Base-by-base conservation (phyloP, 1,140 invertebrate genomes). In the Rhyzopertha dominica region DNA sequence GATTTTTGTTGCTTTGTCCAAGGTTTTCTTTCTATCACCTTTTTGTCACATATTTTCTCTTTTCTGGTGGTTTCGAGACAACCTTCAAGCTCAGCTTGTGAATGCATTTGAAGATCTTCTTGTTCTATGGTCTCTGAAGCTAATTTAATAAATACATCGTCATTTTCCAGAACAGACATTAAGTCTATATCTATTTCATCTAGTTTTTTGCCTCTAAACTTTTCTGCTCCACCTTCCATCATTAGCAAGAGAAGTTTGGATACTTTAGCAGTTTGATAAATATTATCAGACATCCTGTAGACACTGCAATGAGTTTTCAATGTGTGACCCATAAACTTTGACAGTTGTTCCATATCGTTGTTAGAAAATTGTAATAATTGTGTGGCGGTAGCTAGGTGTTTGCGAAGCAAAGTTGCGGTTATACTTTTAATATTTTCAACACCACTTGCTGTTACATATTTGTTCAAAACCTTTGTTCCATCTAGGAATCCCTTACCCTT, bases 181-280 rank as follows among this genome's bases (percentile, higher is more conserved):
- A 46, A 42, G 24, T 46, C 43, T 10, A 49, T 44, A 45, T 49
- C 47, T 44, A 49, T 49, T 36, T 49, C 40, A 19, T 49, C 47
- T 13, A 49, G 18, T 37, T 9, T 26, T 49, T 49, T 45, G 13
- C 24, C 40, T 28, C 44, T 49, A 24, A 22, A 49, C 36, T 49
- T 31, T 22, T 49, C 43, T 23, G 34, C 42, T 23, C 40, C 32
- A 4, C 42, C 47, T 20, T 49, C 42, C 23, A 28, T 49, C 42
- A 45, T 45, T 20, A 49, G 18, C 8, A 49, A 28, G 28, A 49
- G 37, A 22, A 47, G 38, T 22, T 47, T 47, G 3, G 37, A 47
- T 10, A 47, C 14, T 46, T 46, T 40, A 5, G 18, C 36, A 16
- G 36, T 46, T 8, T 38, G 36, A 38, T 23, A 38, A 10, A 38